Evolutionary conservation across 2,113 vertebrate genomes (phyloP).

Genomic region (Perca schrenkii): DNA sequence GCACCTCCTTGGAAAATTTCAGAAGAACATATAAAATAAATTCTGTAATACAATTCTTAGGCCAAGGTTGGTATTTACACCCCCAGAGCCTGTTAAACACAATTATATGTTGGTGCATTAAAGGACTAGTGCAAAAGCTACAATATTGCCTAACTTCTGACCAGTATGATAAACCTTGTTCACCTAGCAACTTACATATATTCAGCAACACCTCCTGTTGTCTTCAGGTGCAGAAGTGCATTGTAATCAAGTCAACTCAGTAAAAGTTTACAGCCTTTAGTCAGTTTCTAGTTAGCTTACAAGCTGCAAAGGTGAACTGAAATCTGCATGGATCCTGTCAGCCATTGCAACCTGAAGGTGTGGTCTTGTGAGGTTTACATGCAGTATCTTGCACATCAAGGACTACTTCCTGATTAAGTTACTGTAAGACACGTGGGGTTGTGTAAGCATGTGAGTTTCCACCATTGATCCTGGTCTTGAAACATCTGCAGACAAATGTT

Average conservation of each 20-base stretch:
- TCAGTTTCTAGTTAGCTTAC: not conserved
- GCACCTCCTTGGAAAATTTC: not conserved
- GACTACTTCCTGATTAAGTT: not conserved
- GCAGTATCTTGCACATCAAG: no score
- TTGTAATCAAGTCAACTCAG: no score
- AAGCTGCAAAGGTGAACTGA: not conserved
- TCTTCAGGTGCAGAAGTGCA: no score
- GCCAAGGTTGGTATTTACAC: no score
- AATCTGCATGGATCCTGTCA: not conserved
- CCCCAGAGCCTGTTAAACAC: not conserved
- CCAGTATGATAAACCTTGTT: not conserved
- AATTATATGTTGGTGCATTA: not conserved
- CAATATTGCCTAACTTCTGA: not conserved
- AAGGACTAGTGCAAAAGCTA: not conserved
- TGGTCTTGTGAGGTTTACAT: not conserved
- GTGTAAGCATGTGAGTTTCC: not conserved
- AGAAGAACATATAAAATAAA: not conserved
- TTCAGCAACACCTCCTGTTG: not conserved
- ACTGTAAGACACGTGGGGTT: not conserved
- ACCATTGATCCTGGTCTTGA: not conserved
- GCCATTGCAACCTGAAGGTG: not conserved
- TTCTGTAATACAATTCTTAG: not conserved
- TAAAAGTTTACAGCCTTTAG: no score
- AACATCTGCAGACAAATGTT: constrained; percentile 3
- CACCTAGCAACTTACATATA: no score